phyloP scores from a whole-genome alignment of 2,113 vertebrate genomes.

The Camarhynchus parvulus region DNA sequence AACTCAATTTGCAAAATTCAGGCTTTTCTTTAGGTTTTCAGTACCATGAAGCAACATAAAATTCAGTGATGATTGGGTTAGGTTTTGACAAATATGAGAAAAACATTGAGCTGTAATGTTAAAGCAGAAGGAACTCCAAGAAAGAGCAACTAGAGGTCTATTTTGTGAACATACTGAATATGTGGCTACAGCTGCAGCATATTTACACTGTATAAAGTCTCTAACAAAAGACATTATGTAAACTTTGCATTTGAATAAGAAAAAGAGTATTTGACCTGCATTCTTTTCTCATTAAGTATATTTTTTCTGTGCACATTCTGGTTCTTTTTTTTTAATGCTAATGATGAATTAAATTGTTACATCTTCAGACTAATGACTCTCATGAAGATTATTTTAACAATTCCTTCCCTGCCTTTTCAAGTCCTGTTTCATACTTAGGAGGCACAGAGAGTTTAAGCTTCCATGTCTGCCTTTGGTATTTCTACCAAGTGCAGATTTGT shows the following conservation, averaged over 20 bases:
- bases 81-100: neutral
- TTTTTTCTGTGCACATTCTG: neutral
- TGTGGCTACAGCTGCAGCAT: neutral
- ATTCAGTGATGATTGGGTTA: neutral
- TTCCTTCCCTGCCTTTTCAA: neutral
- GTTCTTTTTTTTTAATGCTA: neutral
- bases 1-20: neutral
- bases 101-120: neutral
- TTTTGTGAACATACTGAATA: neutral
- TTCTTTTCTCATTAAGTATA: neutral
- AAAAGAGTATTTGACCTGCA: neutral
- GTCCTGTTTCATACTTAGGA: neutral
- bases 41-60: neutral
- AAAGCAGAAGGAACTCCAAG: neutral
- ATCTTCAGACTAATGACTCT: conserved; percentile 1
- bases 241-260: neutral
- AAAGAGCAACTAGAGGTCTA: neutral
- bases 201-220: neutral
- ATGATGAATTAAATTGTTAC: conserved; percentile 23
- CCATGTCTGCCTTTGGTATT: neutral
- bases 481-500: conserved; percentile 5
- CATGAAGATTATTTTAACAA: conserved; percentile 8
- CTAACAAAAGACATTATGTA: neutral
- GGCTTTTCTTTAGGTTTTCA: neutral
- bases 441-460: neutral